phyloP scores from a whole-genome alignment of 2,888 invertebrate genomes.

The Polydrusus cervinus region DNA sequence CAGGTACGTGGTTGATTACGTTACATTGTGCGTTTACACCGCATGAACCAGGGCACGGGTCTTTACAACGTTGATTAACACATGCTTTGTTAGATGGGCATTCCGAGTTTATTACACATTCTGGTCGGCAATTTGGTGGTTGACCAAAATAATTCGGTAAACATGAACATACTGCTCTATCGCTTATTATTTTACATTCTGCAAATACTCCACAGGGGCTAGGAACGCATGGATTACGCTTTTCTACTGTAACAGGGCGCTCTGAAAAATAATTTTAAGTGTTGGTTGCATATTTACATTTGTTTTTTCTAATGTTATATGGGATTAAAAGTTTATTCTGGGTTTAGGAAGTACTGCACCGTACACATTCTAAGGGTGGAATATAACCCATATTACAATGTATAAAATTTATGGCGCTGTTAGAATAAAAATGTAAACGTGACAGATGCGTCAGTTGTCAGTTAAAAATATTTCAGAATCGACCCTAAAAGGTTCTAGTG shows the following conservation, averaged over 20 bases:
- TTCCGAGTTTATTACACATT: slow-evolving; percentile 83
- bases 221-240: slow-evolving; percentile 78
- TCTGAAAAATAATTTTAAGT: slow-evolving; percentile 62
- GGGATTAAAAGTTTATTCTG: slow-evolving; percentile 11
- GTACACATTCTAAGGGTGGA: background rate
- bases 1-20: slow-evolving; percentile 82
- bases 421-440: too few relatives aligned
- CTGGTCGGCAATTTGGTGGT: slow-evolving; percentile 86
- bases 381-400: too few relatives aligned
- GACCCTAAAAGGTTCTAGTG: too few relatives aligned
- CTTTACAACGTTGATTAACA: slow-evolving; percentile 81
- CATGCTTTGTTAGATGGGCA: slow-evolving; percentile 83
- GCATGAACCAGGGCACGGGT: slow-evolving; percentile 85
- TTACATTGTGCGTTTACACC: slow-evolving; percentile 82
- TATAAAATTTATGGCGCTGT: too few relatives aligned
- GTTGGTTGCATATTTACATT: slow-evolving; percentile 12
- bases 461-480: too few relatives aligned
- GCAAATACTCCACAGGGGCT: slow-evolving; percentile 86
- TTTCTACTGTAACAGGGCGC: slow-evolving; percentile 61
- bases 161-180: slow-evolving; percentile 84
- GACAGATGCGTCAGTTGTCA: too few relatives aligned
- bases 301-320: background rate
- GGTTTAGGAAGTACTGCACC: too few relatives aligned
- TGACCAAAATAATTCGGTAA: slow-evolving; percentile 82
- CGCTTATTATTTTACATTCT: slow-evolving; percentile 80